Evolutionary conservation across 2,888 invertebrate genomes (phyloP), one percentile per base, ranked within the genome.

Genomic region (Brenthis hecate): DNA sequence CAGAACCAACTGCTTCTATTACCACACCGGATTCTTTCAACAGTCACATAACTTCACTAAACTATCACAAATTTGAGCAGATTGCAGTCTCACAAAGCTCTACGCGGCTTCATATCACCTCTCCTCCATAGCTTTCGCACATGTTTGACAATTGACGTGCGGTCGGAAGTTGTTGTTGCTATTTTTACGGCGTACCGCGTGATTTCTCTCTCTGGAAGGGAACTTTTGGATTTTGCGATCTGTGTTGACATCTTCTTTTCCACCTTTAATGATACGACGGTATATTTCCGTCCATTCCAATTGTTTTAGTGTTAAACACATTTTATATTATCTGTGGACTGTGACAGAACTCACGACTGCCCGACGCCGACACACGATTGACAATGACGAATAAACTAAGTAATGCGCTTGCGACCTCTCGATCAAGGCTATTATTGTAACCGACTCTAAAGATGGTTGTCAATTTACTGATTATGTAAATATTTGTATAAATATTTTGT

Each of bases 201-300:
- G 94, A 82, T 95, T 95, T 74, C 96, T 93, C 79, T 95, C 95
- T 56, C 95, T 92, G 1, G 95, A 95, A 1, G 95, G 95, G 82
- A 95, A 95, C 78, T 94, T 94, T 66, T 95, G 95, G 76, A 90
- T 85, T 71, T 85, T 88, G 70, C 79, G 81, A 72, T 78, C 77
- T 28, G 72, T 69, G 58, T 11, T 43, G 36, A 78, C 78, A 61
- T 80, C 82, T 28, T 86, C 85, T 65, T 79, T 81, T 55, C 87
- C 88, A 16, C 77, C 76, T 28, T 85, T 85, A 47, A 80, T 80
- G 47, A 91, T 78, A 47, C 86, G 84, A 58, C 87, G 83, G 78
- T 86, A 90, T 56, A 91, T 84, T 68, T 90, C 90, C 74, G 86
- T 81, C 85, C 88, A 86, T 79, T 91, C 91, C 71, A 90, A 78